Base-by-base conservation (phyloP, 2,888 invertebrate genomes). In the Xestia sexstrigata region DNA sequence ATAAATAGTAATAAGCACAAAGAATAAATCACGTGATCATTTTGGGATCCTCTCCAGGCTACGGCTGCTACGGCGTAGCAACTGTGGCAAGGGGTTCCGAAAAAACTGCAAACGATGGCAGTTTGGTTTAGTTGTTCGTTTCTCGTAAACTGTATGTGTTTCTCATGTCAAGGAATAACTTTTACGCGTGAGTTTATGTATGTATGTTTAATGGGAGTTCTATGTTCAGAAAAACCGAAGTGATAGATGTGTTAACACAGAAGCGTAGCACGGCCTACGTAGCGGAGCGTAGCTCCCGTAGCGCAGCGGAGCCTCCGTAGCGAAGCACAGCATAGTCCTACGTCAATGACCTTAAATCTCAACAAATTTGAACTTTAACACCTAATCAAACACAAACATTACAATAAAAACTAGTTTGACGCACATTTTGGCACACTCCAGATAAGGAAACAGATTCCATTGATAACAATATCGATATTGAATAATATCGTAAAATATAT, bases 401-500 rank as follows among this genome's bases (percentile, higher is more conserved):
- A 30, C 66, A 11, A 2, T 39, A 42, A n/a, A 8, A 55, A 49
- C 15, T 39, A 23, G 9, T 67, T 81, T 52, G 11, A n/a, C 62
- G 67, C 39, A 74, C 45, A 47, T 68, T 47, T 63, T 20, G 20
- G n/a, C 52, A 39, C 47, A 26, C 23, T n/a, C 15, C 6, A 35
- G 23, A 82, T 49, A 69, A 58, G 11, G 15, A 47, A 45, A 49
- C 6, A 11, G 68, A 55, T 76, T 49, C 42, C 23, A 35, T 55
- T 49, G 67, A 79, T 79, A 76, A 9, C 45, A 47, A 35, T 39
- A 76, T 52, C 55, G 30, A 52, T 39, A 55, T 55, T 35, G 42
- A 52, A 55, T n/a, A 23, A 20, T 81, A 81, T 82, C 76, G 5
- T 58, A 35, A 76, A 82, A 69, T 35, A 79, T 74, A 79, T 79